Evolutionary conservation across 2,888 invertebrate species (phyloP).

Genomic region (Chloromyia formosa): DNA sequence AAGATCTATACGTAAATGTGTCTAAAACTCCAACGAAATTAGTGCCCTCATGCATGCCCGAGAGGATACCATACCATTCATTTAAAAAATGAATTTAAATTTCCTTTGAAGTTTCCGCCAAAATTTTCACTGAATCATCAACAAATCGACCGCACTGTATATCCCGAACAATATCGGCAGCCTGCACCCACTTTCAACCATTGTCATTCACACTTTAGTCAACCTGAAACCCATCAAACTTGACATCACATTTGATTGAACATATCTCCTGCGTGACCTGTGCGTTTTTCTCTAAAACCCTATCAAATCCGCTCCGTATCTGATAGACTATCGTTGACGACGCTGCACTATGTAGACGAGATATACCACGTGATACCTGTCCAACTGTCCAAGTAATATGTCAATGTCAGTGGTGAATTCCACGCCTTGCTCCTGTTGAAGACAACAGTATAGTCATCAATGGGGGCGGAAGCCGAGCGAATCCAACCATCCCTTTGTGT

Average conservation of each 20-base stretch:
- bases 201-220: slow-evolving; percentile 15
- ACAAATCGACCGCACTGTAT: too few relatives aligned
- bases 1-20: too few relatives aligned
- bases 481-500: slow-evolving; percentile 8
- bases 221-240: slow-evolving; percentile 13
- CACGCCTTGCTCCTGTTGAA: slow-evolving; percentile 34
- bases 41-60: too few relatives aligned
- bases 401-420: slow-evolving; percentile 21
- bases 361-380: slow-evolving; percentile 18
- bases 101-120: too few relatives aligned
- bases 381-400: slow-evolving; percentile 28
- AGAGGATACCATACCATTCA: too few relatives aligned
- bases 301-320: slow-evolving; percentile 14
- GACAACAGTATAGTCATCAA: not conserved
- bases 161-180: not conserved
- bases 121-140: too few relatives aligned
- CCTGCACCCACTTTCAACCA: slow-evolving; percentile 1
- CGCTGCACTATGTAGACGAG: not conserved
- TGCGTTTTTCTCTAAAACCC: not conserved
- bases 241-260: slow-evolving; percentile 10
- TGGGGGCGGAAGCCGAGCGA: slow-evolving; percentile 11
- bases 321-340: not conserved
- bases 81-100: too few relatives aligned
- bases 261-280: slow-evolving; percentile 6
- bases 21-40: too few relatives aligned